Base-by-base conservation (phyloP, 2,113 vertebrate species). In the Prietella phreatophila region DNA sequence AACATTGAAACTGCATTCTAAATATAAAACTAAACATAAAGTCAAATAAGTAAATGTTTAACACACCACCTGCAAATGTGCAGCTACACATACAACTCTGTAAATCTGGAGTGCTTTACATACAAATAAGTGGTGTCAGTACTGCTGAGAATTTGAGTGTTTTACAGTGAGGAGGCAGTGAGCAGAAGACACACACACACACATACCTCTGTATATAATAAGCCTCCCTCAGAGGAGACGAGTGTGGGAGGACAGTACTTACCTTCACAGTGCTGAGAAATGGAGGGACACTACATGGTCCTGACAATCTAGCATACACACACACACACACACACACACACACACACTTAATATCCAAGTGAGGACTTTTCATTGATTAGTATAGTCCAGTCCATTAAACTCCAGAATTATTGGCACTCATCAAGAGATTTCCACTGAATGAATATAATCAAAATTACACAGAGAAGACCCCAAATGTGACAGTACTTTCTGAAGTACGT, bases 231-330 rank as follows among this genome's bases (percentile, higher is more conserved):
- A 58, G 55, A 36, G 55, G 79, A 58, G 55, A 81, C 9, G 30
- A 33, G 79, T 58, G 79, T 81, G 55, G 79, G 79, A 81, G 79
- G 79, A 81, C 79, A 58, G 79, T 22, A 19, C 79, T 81, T 8
- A 56, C 78, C 78, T 56, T 80, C 50, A 56, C 53, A 30, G 53
- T 80, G 78, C 30, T 81, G 7, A 81, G 79, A 81, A 81, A 81
- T 19, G 36, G 30, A 58, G 22, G 53, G 30, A 78, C 75, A 50
- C 22, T 25, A 50, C 75, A 33, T 81, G 79, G 79, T 58, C 19
- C 33, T 81, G 36, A 79, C 47, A 19, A 55, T 79, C n/a, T 11
- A 22, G 30, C 17, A 14, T 9, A 80, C 78, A 33, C 50, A 80
- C 50, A 55, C 10, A 47, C 27, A 55, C 78, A 30, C 78, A 9